phyloP scores from a whole-genome alignment of 2,888 invertebrate species.

The Scrobipalpa atriplicella region DNA sequence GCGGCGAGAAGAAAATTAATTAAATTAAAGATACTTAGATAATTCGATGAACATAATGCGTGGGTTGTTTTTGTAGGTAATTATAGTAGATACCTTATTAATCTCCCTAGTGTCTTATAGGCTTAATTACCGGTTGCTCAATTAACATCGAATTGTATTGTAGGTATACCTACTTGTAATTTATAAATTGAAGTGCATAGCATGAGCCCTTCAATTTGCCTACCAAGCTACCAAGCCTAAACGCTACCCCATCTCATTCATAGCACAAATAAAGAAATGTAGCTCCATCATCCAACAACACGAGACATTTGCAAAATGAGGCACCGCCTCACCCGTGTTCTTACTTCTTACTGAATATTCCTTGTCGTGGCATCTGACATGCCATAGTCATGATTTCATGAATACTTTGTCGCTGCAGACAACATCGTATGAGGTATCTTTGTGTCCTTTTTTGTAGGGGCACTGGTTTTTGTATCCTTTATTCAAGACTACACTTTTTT shows the following conservation, averaged over 20 bases:
- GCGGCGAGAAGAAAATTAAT: no score
- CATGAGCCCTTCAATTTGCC: no score
- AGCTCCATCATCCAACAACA: not conserved
- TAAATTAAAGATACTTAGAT: no score
- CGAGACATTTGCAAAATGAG: slow-evolving; percentile 21
- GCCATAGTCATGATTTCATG: slow-evolving; percentile 9
- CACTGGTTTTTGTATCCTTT: not conserved
- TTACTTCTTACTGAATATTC: not conserved
- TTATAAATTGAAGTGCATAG: no score
- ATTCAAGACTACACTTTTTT: no score
- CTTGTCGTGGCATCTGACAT: not conserved
- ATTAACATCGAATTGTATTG: no score
- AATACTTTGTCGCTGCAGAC: slow-evolving; percentile 2
- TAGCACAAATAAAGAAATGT: slow-evolving; percentile 6
- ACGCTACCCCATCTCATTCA: not conserved
- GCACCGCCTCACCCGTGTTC: slow-evolving; percentile 4
- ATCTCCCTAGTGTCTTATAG: no score
- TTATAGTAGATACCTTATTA: no score
- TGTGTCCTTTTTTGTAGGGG: not conserved
- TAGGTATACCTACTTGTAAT: no score
- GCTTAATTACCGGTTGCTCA: no score
- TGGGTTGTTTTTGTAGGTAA: no score
- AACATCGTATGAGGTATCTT: not conserved
- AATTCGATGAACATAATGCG: no score
- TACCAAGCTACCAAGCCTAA: not conserved